Conservation (phyloP, 2,113 vertebrate genomes). For the Cyphomyrus plagiostoma region DNA sequence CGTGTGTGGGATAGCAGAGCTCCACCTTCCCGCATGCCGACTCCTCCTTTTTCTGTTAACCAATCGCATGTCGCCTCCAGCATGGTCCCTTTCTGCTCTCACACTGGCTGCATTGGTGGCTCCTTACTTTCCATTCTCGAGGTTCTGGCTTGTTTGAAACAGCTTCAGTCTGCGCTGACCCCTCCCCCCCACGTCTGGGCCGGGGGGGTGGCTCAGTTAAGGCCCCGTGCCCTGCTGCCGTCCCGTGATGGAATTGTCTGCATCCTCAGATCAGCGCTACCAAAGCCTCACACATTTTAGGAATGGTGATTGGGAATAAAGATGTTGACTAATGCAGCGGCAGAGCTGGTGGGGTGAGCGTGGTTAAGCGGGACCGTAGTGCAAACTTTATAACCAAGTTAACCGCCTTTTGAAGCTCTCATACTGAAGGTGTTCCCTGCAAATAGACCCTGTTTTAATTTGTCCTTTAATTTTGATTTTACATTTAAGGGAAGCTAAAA, state of each 20-base stretch:
- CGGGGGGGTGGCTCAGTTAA: background rate
- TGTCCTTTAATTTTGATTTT: slow-evolving; percentile 16
- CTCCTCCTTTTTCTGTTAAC: slow-evolving; percentile 21
- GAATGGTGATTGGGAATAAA: background rate
- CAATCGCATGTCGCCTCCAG: slow-evolving; percentile 32
- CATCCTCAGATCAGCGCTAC: background rate
- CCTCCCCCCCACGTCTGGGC: background rate
- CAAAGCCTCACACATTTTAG: background rate
- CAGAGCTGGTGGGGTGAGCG: background rate
- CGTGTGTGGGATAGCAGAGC: slow-evolving; percentile 22
- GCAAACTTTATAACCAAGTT: background rate
- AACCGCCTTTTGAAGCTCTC: slow-evolving; percentile 7
- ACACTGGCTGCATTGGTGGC: background rate
- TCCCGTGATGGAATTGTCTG: background rate
- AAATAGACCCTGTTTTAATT: slow-evolving; percentile 27
- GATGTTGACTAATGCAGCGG: background rate
- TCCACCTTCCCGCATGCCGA: slow-evolving; percentile 33
- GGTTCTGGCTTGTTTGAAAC: slow-evolving; percentile 23
- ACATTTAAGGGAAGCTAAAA: slow-evolving; percentile 20
- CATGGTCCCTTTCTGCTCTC: slow-evolving; percentile 27
- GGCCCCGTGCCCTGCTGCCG: background rate
- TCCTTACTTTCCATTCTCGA: background rate
- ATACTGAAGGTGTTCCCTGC: slow-evolving; percentile 32
- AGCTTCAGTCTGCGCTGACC: slow-evolving; percentile 17
- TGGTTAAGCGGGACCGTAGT: background rate